A percentile compares a stretch with the other conserved stretches of the same genome.
These are phyloP conservation scores for Chamaetylas fuelleborni DNA, from an alignment of 2,113 vertebrate species.

Conservation along the genomic window DNA sequence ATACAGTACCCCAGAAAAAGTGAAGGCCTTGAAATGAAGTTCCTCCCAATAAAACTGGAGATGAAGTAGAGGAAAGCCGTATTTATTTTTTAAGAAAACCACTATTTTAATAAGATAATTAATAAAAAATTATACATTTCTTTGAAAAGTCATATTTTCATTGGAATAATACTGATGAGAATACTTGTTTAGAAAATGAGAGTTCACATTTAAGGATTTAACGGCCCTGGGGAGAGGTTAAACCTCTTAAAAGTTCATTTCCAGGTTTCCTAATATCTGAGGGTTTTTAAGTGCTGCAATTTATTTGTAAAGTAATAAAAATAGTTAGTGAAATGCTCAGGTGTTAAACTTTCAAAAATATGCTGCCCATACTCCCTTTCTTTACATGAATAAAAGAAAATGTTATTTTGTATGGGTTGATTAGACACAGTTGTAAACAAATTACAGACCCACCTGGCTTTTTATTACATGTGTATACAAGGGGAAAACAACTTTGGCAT, in stretches of 20 bases:
- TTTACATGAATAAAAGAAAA: neutral
- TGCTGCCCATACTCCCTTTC: neutral
- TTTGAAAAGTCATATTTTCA: neutral
- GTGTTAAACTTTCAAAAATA: neutral
- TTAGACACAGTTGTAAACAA: conserved; percentile 13
- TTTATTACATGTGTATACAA: neutral
- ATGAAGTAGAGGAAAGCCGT: neutral
- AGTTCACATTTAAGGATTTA: conserved; percentile 17
- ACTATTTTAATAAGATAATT: neutral
- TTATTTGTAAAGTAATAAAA: conserved; percentile 31
- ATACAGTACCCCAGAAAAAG: neutral
- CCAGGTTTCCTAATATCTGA: neutral
- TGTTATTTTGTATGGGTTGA: neutral
- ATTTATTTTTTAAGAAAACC: neutral
- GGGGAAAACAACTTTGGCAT: neutral
- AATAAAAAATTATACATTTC: neutral
- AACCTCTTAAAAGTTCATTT: conserved; percentile 39
- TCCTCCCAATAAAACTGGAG: neutral
- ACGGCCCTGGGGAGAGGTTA: conserved; percentile 1
- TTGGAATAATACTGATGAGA: neutral
- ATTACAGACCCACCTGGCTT: neutral
- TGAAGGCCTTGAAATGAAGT: neutral
- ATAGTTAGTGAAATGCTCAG: neutral
- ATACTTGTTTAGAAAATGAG: conserved; percentile 23
- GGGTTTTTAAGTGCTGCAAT: conserved; percentile 3